phyloP scores from a whole-genome alignment of 2,888 invertebrate genomes.

The Tetanocera ferruginea region DNA sequence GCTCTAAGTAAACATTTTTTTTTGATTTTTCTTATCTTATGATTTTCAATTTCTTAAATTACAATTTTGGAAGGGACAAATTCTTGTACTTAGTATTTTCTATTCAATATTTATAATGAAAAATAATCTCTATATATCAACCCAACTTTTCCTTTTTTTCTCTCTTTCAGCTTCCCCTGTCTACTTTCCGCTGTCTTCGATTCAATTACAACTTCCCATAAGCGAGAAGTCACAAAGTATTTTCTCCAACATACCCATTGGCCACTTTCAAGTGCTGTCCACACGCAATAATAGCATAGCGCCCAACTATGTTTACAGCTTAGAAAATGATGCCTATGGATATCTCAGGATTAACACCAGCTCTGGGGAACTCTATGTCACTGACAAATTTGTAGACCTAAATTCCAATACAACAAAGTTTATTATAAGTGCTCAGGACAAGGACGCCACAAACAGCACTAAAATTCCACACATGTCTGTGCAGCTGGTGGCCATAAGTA shows the following conservation, averaged over 20 bases:
- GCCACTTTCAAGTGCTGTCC: constrained; percentile 64
- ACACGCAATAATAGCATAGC: constrained; percentile 57
- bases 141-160: not conserved
- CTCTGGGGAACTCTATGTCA: constrained; percentile 66
- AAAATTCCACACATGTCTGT: constrained; percentile 63
- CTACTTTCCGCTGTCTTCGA: constrained; percentile 66
- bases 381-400: constrained; percentile 58
- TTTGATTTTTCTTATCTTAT: too few species aligned
- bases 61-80: too few species aligned
- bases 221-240: constrained; percentile 66
- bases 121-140: too few species aligned
- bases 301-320: constrained; percentile 61
- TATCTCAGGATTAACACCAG: constrained; percentile 61
- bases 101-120: too few species aligned
- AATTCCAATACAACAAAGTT: constrained; percentile 54
- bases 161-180: constrained; percentile 59
- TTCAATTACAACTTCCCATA: constrained; percentile 65
- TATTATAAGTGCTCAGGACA: constrained; percentile 58
- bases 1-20: too few species aligned
- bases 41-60: too few species aligned
- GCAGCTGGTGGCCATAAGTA: constrained; percentile 59
- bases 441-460: not conserved
- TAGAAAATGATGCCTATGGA: constrained; percentile 59
- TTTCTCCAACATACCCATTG: constrained; percentile 66
- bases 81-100: too few species aligned